Base-by-base conservation (phyloP, 2,113 vertebrate species). In the Caranx melampygus region DNA sequence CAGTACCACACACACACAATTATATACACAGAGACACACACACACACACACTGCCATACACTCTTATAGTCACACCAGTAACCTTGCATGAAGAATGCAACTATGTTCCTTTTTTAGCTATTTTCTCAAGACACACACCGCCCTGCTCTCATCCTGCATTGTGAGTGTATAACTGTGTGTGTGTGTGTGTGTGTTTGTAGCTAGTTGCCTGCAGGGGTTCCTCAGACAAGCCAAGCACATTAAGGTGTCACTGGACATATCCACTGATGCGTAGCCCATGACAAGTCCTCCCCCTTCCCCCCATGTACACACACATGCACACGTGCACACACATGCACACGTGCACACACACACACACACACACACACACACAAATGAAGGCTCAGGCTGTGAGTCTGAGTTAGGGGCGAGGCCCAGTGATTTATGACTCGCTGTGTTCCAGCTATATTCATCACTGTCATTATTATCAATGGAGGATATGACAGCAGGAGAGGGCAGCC, bases 171-270 rank as follows among this genome's bases (percentile, higher is more conserved):
- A 34, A 64, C 63, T 75, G 62, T 76, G 64, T 70, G 54, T 69
- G 68, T 83, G 26, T 59, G 31, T 26, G 42, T 52, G 54, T 51
- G 49, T 15, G 49, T 70, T 60, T 58, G 59, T 79, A 31, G 55
- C 47, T 71, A 72, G 71, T 74, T 80, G 83, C 83, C 91, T 68
- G 73, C 45, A 51, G 83, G 86, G 86, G 75, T 81, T 88, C 84
- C 81, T 80, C 62, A 91, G 87, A 91, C 92, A 91, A 91, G 92
- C 85, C 87, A 86, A 91, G 91, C 89, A 93, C 92, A 93, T 94
- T 92, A 93, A 91, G 90, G 92, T 92, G 92, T 92, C 90, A 91
- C 84, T 88, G 88, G 89, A 93, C 89, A 88, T 91, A 84, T 87
- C 83, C 91, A 88, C 82, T 91, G 91, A 91, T 89, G 89, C 83